Percentiles rank a stretch among this genome's conserved stretches.
Conservation (phyloP, 2,888 invertebrate species). For the Heliconius hortense region DNA sequence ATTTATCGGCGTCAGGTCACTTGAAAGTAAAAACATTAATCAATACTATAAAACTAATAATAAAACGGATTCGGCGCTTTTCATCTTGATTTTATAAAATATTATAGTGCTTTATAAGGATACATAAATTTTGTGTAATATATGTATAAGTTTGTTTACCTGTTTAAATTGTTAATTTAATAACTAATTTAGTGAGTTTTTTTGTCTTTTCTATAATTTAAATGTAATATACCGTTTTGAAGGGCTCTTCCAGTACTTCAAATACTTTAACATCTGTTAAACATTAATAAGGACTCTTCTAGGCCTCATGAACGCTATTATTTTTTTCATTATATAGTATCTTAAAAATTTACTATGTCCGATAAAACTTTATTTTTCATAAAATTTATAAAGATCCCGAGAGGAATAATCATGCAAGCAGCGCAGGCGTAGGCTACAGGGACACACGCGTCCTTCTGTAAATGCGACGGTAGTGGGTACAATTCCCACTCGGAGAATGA, state of each 20-base stretch:
- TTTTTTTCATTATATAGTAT: too few species aligned
- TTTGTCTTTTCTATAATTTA: background rate
- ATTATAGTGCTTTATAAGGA: background rate
- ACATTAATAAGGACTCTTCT: too few species aligned
- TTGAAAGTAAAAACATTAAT: conserved; percentile 8
- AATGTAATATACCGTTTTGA: background rate
- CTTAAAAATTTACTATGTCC: too few species aligned
- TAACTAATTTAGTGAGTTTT: background rate
- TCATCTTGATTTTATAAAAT: conserved; percentile 3
- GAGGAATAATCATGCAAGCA: too few species aligned
- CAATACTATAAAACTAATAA: conserved; percentile 15
- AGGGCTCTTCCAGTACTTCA: background rate
- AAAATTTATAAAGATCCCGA: too few species aligned
- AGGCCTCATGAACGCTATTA: too few species aligned
- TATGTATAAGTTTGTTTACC: background rate
- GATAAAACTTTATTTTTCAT: too few species aligned
- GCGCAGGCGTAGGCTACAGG: too few species aligned
- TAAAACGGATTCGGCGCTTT: conserved; percentile 13
- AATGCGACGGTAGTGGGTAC: too few species aligned
- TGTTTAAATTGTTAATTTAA: background rate
- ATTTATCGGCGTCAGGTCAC: conserved; percentile 5
- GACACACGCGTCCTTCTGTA: too few species aligned
- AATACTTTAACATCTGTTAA: background rate
- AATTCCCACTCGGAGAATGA: too few species aligned
- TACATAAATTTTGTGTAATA: conserved; percentile 1